These are phyloP conservation scores for Synergus japonicus DNA, from an alignment of 2,888 invertebrate species.

Conservation along the genomic window DNA sequence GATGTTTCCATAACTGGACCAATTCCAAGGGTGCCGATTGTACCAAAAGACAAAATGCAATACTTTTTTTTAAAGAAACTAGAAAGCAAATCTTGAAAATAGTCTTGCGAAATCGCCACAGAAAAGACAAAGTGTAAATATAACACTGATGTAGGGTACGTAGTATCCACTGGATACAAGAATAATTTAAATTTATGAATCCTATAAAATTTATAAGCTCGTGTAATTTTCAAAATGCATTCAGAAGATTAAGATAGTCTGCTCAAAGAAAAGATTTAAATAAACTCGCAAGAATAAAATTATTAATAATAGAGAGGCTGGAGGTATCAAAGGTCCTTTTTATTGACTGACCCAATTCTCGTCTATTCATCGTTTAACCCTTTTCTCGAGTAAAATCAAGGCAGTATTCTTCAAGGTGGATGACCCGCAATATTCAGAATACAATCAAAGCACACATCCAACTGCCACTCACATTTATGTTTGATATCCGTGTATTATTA, in stretches of 20 bases:
- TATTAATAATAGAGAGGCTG: conserved; percentile 43
- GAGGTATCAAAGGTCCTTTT: conserved; percentile 39
- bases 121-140: too few species aligned
- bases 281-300: conserved; percentile 5
- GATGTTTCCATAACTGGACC: not conserved
- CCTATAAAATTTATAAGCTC: not conserved
- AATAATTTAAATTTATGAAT: not conserved
- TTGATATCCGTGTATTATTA: conserved; percentile 41
- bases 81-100: not conserved
- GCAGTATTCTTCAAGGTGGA: conserved; percentile 25
- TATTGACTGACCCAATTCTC: conserved; percentile 7
- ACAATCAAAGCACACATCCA: conserved; percentile 8
- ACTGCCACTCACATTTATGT: conserved; percentile 11
- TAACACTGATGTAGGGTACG: too few species aligned
- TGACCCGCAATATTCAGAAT: not conserved
- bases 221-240: not conserved
- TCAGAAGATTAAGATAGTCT: not conserved
- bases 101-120: not conserved
- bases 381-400: conserved; percentile 13
- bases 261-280: not conserved
- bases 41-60: not conserved
- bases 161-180: too few species aligned
- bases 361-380: conserved; percentile 30
- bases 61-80: too few species aligned
- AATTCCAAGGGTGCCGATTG: not conserved